A percentile compares a stretch with the other conserved stretches of the same genome.
Evolutionary conservation across 2,797 vertebrate genomes (phyloP).

Genomic region (Clarias laeviceps): DNA sequence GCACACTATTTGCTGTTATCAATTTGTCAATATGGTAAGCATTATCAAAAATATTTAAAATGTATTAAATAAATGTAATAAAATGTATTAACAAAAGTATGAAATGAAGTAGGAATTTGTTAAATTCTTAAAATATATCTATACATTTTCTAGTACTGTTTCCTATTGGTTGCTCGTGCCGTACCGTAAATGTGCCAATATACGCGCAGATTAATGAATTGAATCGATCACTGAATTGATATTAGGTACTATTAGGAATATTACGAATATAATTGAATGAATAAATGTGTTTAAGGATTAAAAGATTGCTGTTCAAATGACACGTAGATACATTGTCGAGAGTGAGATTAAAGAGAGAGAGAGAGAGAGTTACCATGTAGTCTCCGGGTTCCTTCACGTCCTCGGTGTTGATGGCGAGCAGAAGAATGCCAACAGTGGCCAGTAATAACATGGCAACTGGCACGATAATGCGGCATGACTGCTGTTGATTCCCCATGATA

Average conservation of each 20-base stretch:
- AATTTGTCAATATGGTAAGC: too few species aligned
- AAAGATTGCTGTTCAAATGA: not conserved
- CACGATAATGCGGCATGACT: slow-evolving; percentile 53
- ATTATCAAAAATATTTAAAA: too few species aligned
- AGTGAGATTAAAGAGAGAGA: too few species aligned
- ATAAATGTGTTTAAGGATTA: not conserved
- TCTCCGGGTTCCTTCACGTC: slow-evolving; percentile 68
- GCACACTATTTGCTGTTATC: too few species aligned
- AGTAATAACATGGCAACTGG: slow-evolving; percentile 66
- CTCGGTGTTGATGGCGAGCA: slow-evolving; percentile 73
- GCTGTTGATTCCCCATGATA: slow-evolving; percentile 62
- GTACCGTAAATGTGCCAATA: not conserved
- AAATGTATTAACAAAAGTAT: too few species aligned
- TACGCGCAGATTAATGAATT: not conserved
- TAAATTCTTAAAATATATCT: too few species aligned
- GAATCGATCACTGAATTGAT: not conserved
- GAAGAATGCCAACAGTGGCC: slow-evolving; percentile 76
- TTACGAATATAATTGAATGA: not conserved
- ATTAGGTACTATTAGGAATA: not conserved
- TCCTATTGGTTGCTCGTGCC: not conserved
- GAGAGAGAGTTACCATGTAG: slow-evolving; percentile 77
- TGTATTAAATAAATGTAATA: too few species aligned
- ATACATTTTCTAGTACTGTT: too few species aligned
- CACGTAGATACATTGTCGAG: not conserved
- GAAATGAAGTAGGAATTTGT: too few species aligned